Base-by-base conservation (phyloP, 2,797 vertebrate genomes). In the Sebastes elongatus region DNA sequence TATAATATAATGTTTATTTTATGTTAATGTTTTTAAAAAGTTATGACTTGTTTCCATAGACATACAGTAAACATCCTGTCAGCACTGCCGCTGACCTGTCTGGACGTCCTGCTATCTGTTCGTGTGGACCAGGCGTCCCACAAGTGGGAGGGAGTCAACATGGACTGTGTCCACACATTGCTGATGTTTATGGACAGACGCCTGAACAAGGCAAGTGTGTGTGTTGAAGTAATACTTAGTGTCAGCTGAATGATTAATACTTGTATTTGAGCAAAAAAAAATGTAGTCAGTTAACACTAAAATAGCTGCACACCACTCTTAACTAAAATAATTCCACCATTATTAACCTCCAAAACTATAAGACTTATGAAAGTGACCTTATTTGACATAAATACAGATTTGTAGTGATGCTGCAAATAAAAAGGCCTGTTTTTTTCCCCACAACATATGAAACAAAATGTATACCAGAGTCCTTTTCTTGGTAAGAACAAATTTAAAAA, bases 61-160 rank as follows among this genome's bases (percentile, higher is more conserved):
- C 96, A 96, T 78, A 93, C 94, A 1, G 94, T 96, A 8, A 95
- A 96, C 65, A 80, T 95, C 65, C 90, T 96, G 65, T 94, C 95
- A 0, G 90, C 91, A 2, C 89, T 96, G 60, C 95, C 95, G 1
- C 89, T 96, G 33, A 85, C 85, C 25, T 96, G 95, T 82, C 91
- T 96, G 81, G 95, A 96, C 1, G 94, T 95, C 63, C 92, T 96
- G 65, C 84, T 95, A 10, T 85, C 88, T 1, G 90, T 87, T 23
- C 86, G 38, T 10, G 68, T 94, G 27, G 82, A 89, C 2, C 85
- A 87, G 28, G 90, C 84, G 3, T 92, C 90, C 1, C 89, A 81
- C 32, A 86, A 93, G 69, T 94, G 91, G 14, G 88, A 91, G 6
- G 95, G 94, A 2, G 86, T 95, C 86, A 96, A 95, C 89, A 96